These are phyloP conservation scores for Coboldia fuscipes DNA, from an alignment of 1,140 invertebrate species.

Conservation along the genomic window DNA sequence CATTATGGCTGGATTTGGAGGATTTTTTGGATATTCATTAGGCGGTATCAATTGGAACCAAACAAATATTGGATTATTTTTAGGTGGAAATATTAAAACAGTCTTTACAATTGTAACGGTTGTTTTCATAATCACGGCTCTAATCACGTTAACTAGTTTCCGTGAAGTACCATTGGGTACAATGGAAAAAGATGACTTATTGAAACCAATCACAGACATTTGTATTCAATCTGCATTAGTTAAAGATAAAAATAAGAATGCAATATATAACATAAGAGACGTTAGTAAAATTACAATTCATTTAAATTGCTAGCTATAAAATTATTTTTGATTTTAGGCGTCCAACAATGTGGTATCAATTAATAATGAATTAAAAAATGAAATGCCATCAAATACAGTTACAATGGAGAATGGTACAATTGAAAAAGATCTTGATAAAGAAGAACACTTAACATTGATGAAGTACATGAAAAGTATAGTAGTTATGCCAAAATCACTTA, in stretches of 20 bases:
- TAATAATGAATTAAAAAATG: conserved; percentile 20
- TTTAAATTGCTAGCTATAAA: neutral
- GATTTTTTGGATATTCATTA: conserved; percentile 56
- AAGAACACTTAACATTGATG: conserved; percentile 18
- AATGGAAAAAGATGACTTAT: conserved; percentile 16
- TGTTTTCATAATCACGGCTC: conserved; percentile 43
- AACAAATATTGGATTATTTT: conserved; percentile 32
- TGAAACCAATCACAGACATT: conserved; percentile 10
- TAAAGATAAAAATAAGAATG: conserved; percentile 3
- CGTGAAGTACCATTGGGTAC: conserved; percentile 43
- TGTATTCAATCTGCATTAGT: no score
- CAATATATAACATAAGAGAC: conserved; percentile 1
- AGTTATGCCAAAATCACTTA: conserved; percentile 50
- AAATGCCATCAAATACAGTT: conserved; percentile 7
- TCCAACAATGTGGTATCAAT: conserved; percentile 13
- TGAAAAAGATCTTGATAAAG: conserved; percentile 9
- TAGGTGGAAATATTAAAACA: conserved; percentile 53
- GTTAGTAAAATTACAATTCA: neutral
- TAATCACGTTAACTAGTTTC: conserved; percentile 44
- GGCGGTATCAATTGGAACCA: conserved; percentile 63
- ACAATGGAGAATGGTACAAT: conserved; percentile 5
- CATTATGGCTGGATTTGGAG: conserved; percentile 64
- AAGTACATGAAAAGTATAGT: conserved; percentile 56
- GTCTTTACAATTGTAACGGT: conserved; percentile 52
- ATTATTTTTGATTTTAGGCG: no score